Evolutionary conservation across 35 echinoderm and acorn worm species (phyloP).

Genomic region (Hemicentrotus pulcherrimus): DNA sequence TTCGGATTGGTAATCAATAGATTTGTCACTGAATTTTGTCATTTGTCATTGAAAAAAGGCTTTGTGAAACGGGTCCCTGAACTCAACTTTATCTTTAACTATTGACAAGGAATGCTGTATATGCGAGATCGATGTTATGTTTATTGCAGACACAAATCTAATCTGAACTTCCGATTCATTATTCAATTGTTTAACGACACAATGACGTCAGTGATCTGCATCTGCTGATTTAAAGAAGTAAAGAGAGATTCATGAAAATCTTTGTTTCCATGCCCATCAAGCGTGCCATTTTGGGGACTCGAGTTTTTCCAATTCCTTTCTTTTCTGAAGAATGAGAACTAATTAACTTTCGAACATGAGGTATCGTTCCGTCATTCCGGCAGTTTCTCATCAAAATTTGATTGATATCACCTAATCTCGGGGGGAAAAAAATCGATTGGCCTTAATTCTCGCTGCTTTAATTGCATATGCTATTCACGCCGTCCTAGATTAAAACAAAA

Average conservation of each 20-base stretch:
- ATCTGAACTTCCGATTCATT: no score
- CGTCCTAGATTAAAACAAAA: conserved; percentile 5
- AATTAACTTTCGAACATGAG: not conserved
- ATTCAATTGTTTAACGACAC: no score
- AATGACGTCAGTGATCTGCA: no score
- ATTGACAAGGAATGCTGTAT: no score
- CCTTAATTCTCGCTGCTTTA: not conserved
- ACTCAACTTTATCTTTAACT: no score
- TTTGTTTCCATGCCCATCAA: not conserved
- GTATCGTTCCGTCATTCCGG: not conserved
- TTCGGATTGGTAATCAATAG: no score
- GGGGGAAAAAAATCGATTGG: not conserved
- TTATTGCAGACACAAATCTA: no score
- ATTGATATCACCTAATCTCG: not conserved
- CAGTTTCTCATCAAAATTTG: not conserved
- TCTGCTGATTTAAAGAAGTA: no score
- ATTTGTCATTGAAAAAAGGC: no score
- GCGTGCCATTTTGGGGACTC: not conserved
- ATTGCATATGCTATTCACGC: not conserved
- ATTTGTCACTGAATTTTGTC: no score
- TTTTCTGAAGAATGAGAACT: not conserved
- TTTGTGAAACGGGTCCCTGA: no score
- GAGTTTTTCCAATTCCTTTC: not conserved
- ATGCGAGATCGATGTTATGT: no score
- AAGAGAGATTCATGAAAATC: not conserved